phyloP scores from a whole-genome alignment of 1,140 invertebrate genomes.

The Apis florea region DNA sequence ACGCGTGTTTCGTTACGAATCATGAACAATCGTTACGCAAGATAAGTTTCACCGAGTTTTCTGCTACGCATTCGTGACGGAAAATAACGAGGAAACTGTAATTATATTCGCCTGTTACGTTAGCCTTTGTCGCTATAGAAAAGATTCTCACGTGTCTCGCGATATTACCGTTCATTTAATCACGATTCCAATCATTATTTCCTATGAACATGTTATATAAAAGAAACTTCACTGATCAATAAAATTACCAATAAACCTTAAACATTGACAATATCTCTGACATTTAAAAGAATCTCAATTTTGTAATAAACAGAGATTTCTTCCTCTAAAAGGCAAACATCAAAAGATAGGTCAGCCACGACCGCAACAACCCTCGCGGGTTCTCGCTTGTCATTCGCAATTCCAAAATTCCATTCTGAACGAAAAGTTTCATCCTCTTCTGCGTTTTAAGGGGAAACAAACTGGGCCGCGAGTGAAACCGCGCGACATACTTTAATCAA shows the following conservation, averaged over 20 bases:
- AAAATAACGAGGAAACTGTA: slow-evolving; percentile 56
- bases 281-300: not conserved
- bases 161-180: slow-evolving; percentile 44
- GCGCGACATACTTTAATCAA: slow-evolving; percentile 66
- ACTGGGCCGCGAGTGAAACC: slow-evolving; percentile 43
- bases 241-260: too few species aligned
- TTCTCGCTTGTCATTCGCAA: slow-evolving; percentile 20
- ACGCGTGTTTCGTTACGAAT: not conserved
- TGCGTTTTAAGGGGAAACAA: not conserved
- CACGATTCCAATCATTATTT: not conserved
- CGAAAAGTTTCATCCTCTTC: slow-evolving; percentile 10
- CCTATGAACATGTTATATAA: not conserved
- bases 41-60: slow-evolving; percentile 57
- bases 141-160: slow-evolving; percentile 28
- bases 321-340: not conserved
- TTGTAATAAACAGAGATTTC: slow-evolving; percentile 3
- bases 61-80: slow-evolving; percentile 21
- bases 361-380: slow-evolving; percentile 12
- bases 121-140: slow-evolving; percentile 17
- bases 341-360: slow-evolving; percentile 18
- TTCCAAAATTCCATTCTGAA: slow-evolving; percentile 14
- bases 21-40: slow-evolving; percentile 53
- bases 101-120: slow-evolving; percentile 18
- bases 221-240: not conserved
- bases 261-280: too few species aligned